Conservation (phyloP, 2,113 vertebrate species). For the Ifrita kowaldi region DNA sequence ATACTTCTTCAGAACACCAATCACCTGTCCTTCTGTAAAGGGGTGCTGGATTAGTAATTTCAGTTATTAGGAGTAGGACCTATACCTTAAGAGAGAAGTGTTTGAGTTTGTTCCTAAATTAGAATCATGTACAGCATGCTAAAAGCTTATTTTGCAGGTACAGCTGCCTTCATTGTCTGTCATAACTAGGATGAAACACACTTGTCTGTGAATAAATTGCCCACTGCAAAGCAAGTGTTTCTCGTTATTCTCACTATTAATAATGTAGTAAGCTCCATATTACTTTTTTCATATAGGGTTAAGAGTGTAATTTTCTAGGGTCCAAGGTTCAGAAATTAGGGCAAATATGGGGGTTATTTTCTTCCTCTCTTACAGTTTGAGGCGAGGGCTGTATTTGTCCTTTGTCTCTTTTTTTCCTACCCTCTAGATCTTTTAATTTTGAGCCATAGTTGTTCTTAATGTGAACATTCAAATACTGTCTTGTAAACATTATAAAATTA, state of each 20-base stretch:
- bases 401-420: background rate
- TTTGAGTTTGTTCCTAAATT: background rate
- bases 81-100: background rate
- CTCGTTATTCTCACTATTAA: background rate
- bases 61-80: background rate
- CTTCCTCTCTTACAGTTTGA: background rate
- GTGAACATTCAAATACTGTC: background rate
- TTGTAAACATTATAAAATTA: background rate
- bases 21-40: background rate
- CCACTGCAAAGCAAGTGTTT: background rate
- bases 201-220: background rate
- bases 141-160: background rate
- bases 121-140: background rate
- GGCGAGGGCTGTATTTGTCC: background rate
- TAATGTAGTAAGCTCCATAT: background rate
- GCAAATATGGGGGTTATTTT: background rate
- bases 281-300: background rate
- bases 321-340: background rate
- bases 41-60: background rate
- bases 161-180: background rate
- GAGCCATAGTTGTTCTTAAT: background rate
- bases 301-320: background rate
- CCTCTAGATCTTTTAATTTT: background rate
- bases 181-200: background rate
- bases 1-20: background rate